These are phyloP conservation scores for Rhinatrema bivittatum DNA, from an alignment of 2,797 vertebrate genomes.

Conservation along the genomic window DNA sequence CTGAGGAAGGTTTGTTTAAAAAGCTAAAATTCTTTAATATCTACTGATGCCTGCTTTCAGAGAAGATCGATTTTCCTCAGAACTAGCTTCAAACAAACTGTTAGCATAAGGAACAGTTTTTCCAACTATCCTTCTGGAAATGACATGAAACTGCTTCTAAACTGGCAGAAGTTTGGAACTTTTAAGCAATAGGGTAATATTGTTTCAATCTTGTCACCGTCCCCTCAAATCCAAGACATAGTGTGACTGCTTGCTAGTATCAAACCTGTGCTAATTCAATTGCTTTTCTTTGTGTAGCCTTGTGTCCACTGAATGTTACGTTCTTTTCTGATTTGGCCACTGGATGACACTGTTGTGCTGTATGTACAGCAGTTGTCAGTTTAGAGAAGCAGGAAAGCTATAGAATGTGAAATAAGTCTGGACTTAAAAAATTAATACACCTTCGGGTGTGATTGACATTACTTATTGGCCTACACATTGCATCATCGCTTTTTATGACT, in stretches of 20 bases:
- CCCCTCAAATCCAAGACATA: too few relatives aligned
- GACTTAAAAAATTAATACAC: constrained; percentile 6
- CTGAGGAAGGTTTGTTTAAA: constrained; percentile 5
- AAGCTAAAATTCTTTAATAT: not conserved
- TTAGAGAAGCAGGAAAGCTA: not conserved
- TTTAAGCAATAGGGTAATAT: too few relatives aligned
- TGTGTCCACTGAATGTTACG: too few relatives aligned
- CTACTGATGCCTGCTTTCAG: constrained; percentile 3
- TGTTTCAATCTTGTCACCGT: too few relatives aligned
- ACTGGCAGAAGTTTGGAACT: too few relatives aligned
- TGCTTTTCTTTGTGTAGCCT: too few relatives aligned
- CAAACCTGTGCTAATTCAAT: too few relatives aligned
- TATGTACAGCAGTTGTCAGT: constrained; percentile 6
- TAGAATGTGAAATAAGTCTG: too few relatives aligned
- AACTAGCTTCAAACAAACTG: constrained; percentile 6
- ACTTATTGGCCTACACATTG: constrained; percentile 11
- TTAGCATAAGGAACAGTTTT: too few relatives aligned
- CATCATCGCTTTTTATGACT: constrained; percentile 1
- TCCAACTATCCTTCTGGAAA: too few relatives aligned
- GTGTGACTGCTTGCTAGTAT: too few relatives aligned
- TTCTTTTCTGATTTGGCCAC: constrained; percentile 29
- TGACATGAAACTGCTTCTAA: too few relatives aligned
- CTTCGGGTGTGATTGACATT: constrained; percentile 3
- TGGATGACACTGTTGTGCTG: constrained; percentile 22
- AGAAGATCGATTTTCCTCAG: not conserved